Percentiles rank a stretch among this genome's conserved stretches.
Evolutionary conservation across 2,113 vertebrate genomes (phyloP).

Genomic region (Macaca mulatta): DNA sequence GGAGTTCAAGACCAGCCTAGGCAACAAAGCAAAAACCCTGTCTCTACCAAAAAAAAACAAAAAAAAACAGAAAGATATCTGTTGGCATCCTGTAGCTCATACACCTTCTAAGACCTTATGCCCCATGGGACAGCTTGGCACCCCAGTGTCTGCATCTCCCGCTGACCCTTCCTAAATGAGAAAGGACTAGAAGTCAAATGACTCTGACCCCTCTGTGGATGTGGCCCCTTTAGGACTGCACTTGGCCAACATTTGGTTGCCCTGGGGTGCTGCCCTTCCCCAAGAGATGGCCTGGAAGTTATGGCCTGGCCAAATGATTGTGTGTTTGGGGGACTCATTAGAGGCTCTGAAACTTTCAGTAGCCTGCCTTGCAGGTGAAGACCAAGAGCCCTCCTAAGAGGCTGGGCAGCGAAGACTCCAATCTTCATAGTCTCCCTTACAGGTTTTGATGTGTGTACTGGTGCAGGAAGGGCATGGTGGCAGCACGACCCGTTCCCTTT

Average conservation of each 20-base stretch:
- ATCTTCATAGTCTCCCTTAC: accelerated
- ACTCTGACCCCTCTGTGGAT: background rate
- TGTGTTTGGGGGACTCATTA: background rate
- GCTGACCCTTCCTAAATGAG: background rate
- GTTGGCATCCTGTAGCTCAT: background rate
- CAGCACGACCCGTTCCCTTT: accelerated
- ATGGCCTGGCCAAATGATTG: background rate
- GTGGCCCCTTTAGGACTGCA: background rate
- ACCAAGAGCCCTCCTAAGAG: background rate
- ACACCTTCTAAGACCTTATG: background rate
- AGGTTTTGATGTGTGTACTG: accelerated
- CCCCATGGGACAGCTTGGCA: background rate
- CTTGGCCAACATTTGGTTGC: background rate
- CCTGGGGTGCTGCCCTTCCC: background rate
- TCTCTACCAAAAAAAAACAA: background rate
- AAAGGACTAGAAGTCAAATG: background rate
- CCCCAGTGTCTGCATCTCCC: background rate
- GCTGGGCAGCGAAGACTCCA: background rate
- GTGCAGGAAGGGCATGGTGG: background rate
- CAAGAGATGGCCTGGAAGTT: background rate
- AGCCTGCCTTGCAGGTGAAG: background rate
- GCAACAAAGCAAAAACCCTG: background rate
- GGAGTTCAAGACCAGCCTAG: no score
- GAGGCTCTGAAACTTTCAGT: background rate
- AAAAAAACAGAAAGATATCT: background rate